A percentile compares a stretch with the other conserved stretches of the same genome.
phyloP scores from a whole-genome alignment of 1,140 invertebrate species.

The Aethina tumida region DNA sequence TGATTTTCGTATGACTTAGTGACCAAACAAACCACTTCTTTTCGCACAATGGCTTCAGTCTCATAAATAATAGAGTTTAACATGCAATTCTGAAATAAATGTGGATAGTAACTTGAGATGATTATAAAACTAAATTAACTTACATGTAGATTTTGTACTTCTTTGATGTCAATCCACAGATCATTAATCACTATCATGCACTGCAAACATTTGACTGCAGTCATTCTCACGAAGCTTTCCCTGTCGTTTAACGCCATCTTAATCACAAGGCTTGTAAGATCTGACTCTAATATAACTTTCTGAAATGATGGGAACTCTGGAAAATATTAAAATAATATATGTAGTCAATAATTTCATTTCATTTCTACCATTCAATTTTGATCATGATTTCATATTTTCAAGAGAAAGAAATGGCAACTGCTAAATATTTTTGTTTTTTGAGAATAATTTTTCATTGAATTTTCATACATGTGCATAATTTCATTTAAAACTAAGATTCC shows the following conservation, averaged over 20 bases:
- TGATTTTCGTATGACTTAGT: slow-evolving; percentile 54
- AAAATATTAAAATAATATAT: slow-evolving; percentile 20
- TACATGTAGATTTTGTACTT: slow-evolving; percentile 51
- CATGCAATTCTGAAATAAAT: slow-evolving; percentile 47
- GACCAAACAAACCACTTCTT: slow-evolving; percentile 56
- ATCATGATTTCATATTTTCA: too few species aligned
- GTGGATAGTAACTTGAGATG: not conserved
- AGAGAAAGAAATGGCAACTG: too few species aligned
- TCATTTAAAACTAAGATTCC: too few species aligned
- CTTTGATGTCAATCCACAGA: slow-evolving; percentile 54
- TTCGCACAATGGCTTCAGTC: slow-evolving; percentile 62
- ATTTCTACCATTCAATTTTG: not conserved
- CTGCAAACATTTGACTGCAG: slow-evolving; percentile 57
- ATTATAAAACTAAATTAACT: slow-evolving; percentile 18
- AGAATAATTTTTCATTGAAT: too few species aligned
- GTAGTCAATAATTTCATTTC: not conserved
- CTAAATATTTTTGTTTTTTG: too few species aligned
- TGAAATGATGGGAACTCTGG: slow-evolving; percentile 70
- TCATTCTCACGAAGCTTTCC: slow-evolving; percentile 62
- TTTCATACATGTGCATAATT: too few species aligned
- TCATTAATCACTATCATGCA: slow-evolving; percentile 51
- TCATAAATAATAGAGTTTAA: slow-evolving; percentile 52
- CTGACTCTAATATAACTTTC: slow-evolving; percentile 52
- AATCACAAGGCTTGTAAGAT: slow-evolving; percentile 51
- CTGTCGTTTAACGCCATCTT: slow-evolving; percentile 53